These are phyloP conservation scores for Drosophila parabipectinata DNA, from an alignment of 1,140 invertebrate species.

Conservation along the genomic window DNA sequence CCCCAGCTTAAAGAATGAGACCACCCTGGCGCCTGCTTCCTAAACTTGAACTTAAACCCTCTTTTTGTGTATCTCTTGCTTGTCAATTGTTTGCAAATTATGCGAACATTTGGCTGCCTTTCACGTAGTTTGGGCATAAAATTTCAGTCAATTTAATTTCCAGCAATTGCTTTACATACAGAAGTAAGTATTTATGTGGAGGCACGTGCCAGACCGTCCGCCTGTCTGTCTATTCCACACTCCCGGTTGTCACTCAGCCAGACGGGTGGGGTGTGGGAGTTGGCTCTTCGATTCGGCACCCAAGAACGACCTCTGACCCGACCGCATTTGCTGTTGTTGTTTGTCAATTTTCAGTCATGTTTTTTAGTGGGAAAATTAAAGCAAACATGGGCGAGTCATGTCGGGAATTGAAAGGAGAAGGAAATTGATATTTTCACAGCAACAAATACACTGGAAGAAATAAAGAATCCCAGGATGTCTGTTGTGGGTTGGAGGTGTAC, in stretches of 20 bases:
- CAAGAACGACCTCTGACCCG: conserved; percentile 27
- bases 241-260: conserved; percentile 22
- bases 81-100: conserved; percentile 56
- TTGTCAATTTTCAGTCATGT: conserved; percentile 41
- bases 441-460: conserved; percentile 8
- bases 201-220: conserved; percentile 44
- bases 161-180: conserved; percentile 47
- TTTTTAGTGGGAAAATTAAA: conserved; percentile 45
- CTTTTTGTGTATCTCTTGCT: conserved; percentile 8
- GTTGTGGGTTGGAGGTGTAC: no score
- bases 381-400: conserved; percentile 35
- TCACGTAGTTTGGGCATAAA: conserved; percentile 55
- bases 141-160: conserved; percentile 63
- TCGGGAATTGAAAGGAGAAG: conserved; percentile 6
- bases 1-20: neutral
- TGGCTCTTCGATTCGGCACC: conserved; percentile 5
- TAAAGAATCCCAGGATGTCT: no score
- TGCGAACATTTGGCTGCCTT: conserved; percentile 51
- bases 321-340: conserved; percentile 14
- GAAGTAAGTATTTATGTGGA: conserved; percentile 36
- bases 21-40: neutral
- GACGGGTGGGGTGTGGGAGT: conserved; percentile 9
- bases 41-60: neutral
- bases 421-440: conserved; percentile 19
- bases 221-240: conserved; percentile 35